Conservation (phyloP, 2,888 invertebrate species). For the Zootermopsis nevadensis region DNA sequence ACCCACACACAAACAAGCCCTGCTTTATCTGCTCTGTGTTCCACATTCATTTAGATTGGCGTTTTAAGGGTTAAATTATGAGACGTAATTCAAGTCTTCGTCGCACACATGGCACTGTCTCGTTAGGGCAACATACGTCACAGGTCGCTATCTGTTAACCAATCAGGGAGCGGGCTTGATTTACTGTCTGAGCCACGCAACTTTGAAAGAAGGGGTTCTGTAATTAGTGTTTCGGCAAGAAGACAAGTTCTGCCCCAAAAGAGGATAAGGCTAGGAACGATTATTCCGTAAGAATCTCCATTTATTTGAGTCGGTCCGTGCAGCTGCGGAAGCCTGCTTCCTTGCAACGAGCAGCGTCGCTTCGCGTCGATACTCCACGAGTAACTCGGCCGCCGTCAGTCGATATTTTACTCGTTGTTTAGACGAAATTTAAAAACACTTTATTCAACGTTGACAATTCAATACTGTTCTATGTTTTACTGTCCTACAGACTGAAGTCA, state of each 20-base stretch:
- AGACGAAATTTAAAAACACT: no score
- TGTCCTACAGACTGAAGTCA: no score
- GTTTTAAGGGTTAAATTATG: slow-evolving; percentile 21
- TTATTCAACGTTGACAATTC: no score
- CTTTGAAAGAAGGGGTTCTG: not conserved
- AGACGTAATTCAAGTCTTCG: not conserved
- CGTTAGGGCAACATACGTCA: slow-evolving; percentile 27
- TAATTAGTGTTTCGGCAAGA: not conserved
- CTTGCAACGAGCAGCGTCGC: no score
- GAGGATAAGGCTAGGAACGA: not conserved
- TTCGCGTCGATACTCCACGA: no score
- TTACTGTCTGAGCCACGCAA: not conserved
- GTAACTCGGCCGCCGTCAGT: no score
- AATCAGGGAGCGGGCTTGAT: slow-evolving; percentile 3
- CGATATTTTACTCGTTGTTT: no score
- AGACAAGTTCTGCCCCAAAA: not conserved
- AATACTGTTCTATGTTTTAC: no score
- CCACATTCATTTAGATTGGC: slow-evolving; percentile 24
- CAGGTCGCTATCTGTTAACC: not conserved
- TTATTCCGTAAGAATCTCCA: not conserved
- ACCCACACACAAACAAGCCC: not conserved
- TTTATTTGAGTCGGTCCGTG: no score
- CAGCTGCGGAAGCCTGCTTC: no score
- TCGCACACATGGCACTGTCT: slow-evolving; percentile 26
- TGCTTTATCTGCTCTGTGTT: not conserved